Evolutionary conservation across 2,797 vertebrate genomes (phyloP), one percentile per base, ranked within the genome.

Genomic region (Lutjanus argentimaculatus): DNA sequence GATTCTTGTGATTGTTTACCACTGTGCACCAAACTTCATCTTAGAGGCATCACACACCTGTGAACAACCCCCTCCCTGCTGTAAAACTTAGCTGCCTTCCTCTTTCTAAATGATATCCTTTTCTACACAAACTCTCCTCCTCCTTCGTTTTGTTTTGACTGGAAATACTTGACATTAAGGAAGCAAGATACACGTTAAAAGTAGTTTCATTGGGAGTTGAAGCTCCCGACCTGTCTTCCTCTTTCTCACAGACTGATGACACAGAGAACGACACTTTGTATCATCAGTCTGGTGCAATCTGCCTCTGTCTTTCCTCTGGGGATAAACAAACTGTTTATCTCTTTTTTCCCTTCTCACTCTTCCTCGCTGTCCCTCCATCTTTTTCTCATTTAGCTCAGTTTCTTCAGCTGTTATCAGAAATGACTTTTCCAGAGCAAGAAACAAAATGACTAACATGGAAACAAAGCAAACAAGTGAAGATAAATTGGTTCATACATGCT

Each of bases 161-260:
- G 56, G 55, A 73, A 84, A 72, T 43, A 36, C 25, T 45, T 74
- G 43, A 71, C 19, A 67, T 9, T n/a, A 8, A 14, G 25, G 46
- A 42, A n/a, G 17, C 43, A 2, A 42, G 25, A 36, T 13, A 21
- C 21, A 16, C 57, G 21, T 17, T n/a, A 64, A 36, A 53, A 6
- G 12, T 19, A 16, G 55, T 40, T 69, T 83, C 11, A 49, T 5
- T 64, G 10, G 22, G 36, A 80, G 65, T 14, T 65, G 19, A 74
- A 67, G 14, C 19, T 43, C 36, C 10, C 14, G 8, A 11, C 5
- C 53, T 6, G 43, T 43, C 64, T 58, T 79, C 56, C 25, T 75
- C 58, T 16, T 45, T 67, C 25, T 82, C 30, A 1, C 8, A 36
- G 30, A 36, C 30, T 36, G 30, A 36, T 36, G 30, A 36, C 30